Conservation (phyloP, 1,140 invertebrate genomes). For the Apis florea region DNA sequence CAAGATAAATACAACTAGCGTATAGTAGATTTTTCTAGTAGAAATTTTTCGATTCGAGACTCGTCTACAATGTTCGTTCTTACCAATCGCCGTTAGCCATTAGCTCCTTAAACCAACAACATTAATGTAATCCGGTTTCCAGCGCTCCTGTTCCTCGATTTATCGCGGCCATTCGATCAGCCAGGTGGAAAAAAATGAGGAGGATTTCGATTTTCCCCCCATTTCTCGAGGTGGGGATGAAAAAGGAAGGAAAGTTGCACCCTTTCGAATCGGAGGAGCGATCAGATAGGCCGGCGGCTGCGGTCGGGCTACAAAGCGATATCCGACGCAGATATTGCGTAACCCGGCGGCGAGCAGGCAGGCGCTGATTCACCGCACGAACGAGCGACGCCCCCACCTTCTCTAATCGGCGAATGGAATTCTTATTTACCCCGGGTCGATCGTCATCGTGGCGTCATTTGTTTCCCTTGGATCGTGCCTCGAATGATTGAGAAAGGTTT, state of each 20-base stretch:
- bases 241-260: constrained; percentile 57
- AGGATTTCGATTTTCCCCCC: constrained; percentile 49
- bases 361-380: constrained; percentile 63
- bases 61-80: background rate
- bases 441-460: constrained; percentile 2
- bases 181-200: background rate
- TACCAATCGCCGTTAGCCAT: background rate
- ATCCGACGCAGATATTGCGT: constrained; percentile 74
- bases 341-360: constrained; percentile 60
- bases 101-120: constrained; percentile 16
- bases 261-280: constrained; percentile 66
- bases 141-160: constrained; percentile 34
- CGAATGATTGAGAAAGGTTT: too few species aligned
- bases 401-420: background rate
- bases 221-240: constrained; percentile 24
- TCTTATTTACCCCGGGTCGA: background rate
- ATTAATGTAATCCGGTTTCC: constrained; percentile 1
- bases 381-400: background rate
- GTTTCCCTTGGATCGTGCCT: background rate
- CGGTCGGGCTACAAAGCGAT: constrained; percentile 75
- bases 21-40: too few species aligned
- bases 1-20: too few species aligned
- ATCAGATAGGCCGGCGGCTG: constrained; percentile 69
- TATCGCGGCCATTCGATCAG: constrained; percentile 53
- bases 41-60: background rate